Conservation (phyloP, 2,888 invertebrate species). For the Leptogaster cylindrica region DNA sequence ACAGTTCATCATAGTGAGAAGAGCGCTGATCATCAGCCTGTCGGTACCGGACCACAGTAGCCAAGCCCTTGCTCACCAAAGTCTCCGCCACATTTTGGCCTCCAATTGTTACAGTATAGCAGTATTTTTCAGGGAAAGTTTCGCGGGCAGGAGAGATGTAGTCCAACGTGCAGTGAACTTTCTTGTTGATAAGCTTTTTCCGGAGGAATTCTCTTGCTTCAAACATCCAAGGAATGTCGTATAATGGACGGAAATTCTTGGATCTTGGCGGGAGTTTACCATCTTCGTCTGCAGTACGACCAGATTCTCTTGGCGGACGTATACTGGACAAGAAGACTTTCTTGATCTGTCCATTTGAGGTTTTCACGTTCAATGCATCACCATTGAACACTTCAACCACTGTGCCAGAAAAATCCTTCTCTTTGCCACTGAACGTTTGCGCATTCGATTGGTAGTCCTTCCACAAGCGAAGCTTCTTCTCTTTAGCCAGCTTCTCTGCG, state of each 20-base stretch:
- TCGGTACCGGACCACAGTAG: constrained; percentile 90
- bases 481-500: constrained; percentile 88
- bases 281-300: constrained; percentile 68
- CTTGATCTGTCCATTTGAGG: constrained; percentile 76
- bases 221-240: constrained; percentile 98
- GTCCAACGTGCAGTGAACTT: constrained; percentile 89
- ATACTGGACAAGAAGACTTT: constrained; percentile 97
- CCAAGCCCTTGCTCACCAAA: constrained; percentile 88
- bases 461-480: constrained; percentile 87
- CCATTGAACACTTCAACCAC: constrained; percentile 93
- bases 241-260: constrained; percentile 86
- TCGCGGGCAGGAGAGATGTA: constrained; percentile 96
- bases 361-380: constrained; percentile 88
- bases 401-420: constrained; percentile 80
- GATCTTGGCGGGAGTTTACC: constrained; percentile 73
- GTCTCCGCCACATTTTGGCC: constrained; percentile 94
- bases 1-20: constrained; percentile 87
- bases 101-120: constrained; percentile 88
- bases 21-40: constrained; percentile 97
- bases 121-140: constrained; percentile 91
- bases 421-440: constrained; percentile 75
- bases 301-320: constrained; percentile 83
- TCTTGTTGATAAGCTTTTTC: constrained; percentile 94
- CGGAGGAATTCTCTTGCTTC: constrained; percentile 97
- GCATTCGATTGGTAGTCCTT: constrained; percentile 83